Conservation (phyloP, 2,888 invertebrate genomes). For the Acrobasis repandana region DNA sequence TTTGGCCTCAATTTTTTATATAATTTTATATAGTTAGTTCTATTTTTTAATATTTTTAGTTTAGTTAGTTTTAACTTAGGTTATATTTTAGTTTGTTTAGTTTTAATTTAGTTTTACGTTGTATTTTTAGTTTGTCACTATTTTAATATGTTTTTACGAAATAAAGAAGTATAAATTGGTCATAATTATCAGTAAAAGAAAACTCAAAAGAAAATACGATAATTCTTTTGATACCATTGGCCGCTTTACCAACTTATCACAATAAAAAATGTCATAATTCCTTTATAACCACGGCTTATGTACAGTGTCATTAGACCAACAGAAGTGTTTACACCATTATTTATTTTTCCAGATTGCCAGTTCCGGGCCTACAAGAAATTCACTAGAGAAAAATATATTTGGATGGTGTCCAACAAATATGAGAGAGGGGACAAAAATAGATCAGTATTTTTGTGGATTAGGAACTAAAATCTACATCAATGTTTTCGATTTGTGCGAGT, state of each 20-base stretch:
- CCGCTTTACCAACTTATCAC: neutral
- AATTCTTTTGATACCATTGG: neutral
- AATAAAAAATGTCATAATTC: constrained; percentile 16
- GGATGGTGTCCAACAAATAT: constrained; percentile 54
- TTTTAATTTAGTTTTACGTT: no score
- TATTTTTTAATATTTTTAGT: no score
- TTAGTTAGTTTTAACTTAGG: no score
- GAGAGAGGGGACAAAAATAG: constrained; percentile 33
- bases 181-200: neutral
- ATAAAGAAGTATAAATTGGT: no score
- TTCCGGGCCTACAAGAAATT: constrained; percentile 47
- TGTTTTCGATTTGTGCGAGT: constrained; percentile 52
- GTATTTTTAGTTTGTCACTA: no score
- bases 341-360: constrained; percentile 58
- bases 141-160: no score
- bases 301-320: constrained; percentile 29
- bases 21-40: no score
- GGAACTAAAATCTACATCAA: constrained; percentile 47
- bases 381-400: constrained; percentile 44
- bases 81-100: no score
- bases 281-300: constrained; percentile 34
- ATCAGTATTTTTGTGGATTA: constrained; percentile 27
- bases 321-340: constrained; percentile 47
- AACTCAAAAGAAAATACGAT: neutral
- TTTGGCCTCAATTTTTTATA: no score